A percentile compares a stretch with the other conserved stretches of the same genome.
phyloP scores from a whole-genome alignment of 2,113 vertebrate species.

The Labeo rohita region DNA sequence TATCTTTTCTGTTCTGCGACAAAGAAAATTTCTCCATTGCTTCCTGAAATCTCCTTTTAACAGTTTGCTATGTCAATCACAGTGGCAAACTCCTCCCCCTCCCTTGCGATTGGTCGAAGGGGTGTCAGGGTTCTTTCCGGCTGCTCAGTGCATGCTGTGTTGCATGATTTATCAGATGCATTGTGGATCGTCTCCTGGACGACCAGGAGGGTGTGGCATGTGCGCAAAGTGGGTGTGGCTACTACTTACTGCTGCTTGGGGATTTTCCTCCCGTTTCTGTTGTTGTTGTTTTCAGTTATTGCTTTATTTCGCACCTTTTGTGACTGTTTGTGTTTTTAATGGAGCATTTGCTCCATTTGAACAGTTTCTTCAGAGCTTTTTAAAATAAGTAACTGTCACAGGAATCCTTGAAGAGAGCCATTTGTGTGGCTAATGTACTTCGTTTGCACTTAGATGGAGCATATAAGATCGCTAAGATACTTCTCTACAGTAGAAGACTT shows the following conservation, averaged over 20 bases:
- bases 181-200: conserved; percentile 81
- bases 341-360: conserved; percentile 4
- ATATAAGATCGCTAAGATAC: neutral
- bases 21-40: neutral
- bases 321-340: conserved; percentile 11
- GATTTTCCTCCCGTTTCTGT: conserved; percentile 47
- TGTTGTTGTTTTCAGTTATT: conserved; percentile 48
- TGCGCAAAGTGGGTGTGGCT: conserved; percentile 74
- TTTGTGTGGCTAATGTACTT: conserved; percentile 13
- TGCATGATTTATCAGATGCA: conserved; percentile 92
- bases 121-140: conserved; percentile 84
- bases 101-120: conserved; percentile 65
- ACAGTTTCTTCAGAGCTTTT: neutral
- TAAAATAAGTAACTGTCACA: neutral
- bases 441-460: neutral
- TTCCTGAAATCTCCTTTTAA: conserved; percentile 56
- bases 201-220: conserved; percentile 85
- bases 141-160: conserved; percentile 92
- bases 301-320: conserved; percentile 56
- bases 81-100: conserved; percentile 31
- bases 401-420: neutral
- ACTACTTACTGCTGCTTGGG: conserved; percentile 61
- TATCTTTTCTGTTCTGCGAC: neutral
- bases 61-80: conserved; percentile 67
- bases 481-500: neutral